phyloP scores from a whole-genome alignment of 2,888 invertebrate genomes.

The Agriopis marginaria region DNA sequence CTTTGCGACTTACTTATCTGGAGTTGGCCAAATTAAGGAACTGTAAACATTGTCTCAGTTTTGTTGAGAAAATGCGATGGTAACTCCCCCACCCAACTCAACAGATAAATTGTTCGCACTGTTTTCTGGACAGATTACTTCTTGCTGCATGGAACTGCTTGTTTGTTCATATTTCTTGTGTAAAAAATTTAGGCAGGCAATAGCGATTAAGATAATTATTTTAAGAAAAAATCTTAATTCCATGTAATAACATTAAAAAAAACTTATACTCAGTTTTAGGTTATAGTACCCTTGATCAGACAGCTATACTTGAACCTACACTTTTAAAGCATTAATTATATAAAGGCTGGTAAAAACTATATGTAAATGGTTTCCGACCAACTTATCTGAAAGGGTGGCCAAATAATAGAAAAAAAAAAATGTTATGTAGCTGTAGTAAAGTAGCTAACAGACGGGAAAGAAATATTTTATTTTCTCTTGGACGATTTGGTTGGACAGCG shows the following conservation, averaged over 20 bases:
- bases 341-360: background rate
- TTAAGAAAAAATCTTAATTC: conserved; percentile 8
- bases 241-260: conserved; percentile 20
- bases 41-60: too few relatives aligned
- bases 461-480: too few relatives aligned
- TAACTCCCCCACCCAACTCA: too few relatives aligned
- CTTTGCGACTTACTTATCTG: too few relatives aligned
- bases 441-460: too few relatives aligned
- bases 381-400: background rate
- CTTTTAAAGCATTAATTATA: conserved; percentile 16
- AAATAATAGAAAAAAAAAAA: too few relatives aligned
- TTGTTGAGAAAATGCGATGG: too few relatives aligned
- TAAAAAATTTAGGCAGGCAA: background rate
- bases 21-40: too few relatives aligned
- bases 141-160: background rate
- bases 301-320: conserved; percentile 34
- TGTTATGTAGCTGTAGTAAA: too few relatives aligned
- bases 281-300: conserved; percentile 40
- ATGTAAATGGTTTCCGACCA: background rate
- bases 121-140: too few relatives aligned
- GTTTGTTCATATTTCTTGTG: conserved; percentile 1
- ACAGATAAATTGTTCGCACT: too few relatives aligned
- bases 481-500: too few relatives aligned
- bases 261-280: conserved; percentile 15
- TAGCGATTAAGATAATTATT: background rate